Evolutionary conservation across 2,113 vertebrate species (phyloP), one percentile per base, ranked within the genome.

Genomic region (Oncorhynchus masou): DNA sequence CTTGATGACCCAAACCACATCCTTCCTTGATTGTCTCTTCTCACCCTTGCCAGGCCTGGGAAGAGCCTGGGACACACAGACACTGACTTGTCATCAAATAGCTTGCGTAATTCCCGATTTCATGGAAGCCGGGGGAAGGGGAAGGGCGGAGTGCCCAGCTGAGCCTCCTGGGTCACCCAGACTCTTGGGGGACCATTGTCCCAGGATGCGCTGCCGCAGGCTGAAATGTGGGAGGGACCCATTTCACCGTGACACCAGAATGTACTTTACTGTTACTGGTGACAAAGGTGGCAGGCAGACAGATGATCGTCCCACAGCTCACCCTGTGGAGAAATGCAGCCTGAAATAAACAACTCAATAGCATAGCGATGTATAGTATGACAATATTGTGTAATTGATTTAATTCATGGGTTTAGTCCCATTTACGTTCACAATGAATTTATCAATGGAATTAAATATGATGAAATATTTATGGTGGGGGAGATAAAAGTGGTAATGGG

Each of bases 71-170:
- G 89, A 92, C 91, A 92, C 88, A 91, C 92, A 93, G 91, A 92
- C 91, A 89, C 85, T 91, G 92, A 92, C 91, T 92, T 94, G 93
- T 94, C 92, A 83, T 92, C 89, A 90, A 87, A 89, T 86, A 87
- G 86, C 87, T 89, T 81, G 84, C 85, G 83, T 94, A 93, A 94
- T 94, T 93, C 90, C 90, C 88, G 75, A 94, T 94, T 94, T 94
- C 94, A 94, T 93, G 94, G 93, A 92, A 93, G 92, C 88, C 78
- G 22, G 83, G 86, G 87, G 87, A 45, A 85, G 88, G 92, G 90
- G 85, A 85, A 86, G 85, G 86, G 88, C 81, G 87, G 85, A 83
- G 88, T 77, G 75, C 91, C 91, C 92, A 91, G 90, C 91, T 90
- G 89, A 89, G 90, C 90, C 91, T 88, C 90, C 89, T 87, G 88